phyloP scores from a whole-genome alignment of 92 coral and sea anemone genomes.

The Phymanthus crucifer region DNA sequence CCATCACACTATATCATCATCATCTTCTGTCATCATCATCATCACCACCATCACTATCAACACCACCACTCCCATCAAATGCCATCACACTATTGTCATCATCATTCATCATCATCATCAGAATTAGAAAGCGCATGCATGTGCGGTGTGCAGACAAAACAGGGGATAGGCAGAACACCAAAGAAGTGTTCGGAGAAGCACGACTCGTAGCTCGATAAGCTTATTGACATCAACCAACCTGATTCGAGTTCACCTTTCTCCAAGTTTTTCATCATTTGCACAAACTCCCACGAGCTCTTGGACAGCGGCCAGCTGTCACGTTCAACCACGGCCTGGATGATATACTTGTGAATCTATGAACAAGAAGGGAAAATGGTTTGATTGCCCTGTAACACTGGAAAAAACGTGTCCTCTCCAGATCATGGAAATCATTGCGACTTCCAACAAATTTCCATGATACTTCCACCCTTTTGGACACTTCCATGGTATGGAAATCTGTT shows the following conservation, averaged over 20 bases:
- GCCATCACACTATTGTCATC: too few species aligned
- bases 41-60: conserved; percentile 1
- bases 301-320: conserved; percentile 98
- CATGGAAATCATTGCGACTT: too few species aligned
- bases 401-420: too few species aligned
- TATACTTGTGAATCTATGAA: conserved; percentile 82
- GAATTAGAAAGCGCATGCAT: too few species aligned
- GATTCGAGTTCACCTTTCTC: conserved; percentile 70
- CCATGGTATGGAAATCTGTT: too few species aligned
- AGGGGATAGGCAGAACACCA: too few species aligned
- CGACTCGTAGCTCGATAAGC: neutral
- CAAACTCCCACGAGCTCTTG: conserved; percentile 90
- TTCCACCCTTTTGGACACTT: too few species aligned
- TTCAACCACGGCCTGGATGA: conserved; percentile 91
- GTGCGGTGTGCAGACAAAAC: too few species aligned
- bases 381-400: too few species aligned
- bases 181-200: too few species aligned
- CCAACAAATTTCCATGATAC: too few species aligned
- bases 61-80: neutral
- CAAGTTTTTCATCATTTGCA: conserved; percentile 70
- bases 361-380: too few species aligned
- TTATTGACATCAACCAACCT: neutral
- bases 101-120: neutral
- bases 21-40: neutral
- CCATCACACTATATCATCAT: neutral